Evolutionary conservation across 1,140 invertebrate species (phyloP), one percentile per base, ranked within the genome.

Genomic region (Papilio machaon): DNA sequence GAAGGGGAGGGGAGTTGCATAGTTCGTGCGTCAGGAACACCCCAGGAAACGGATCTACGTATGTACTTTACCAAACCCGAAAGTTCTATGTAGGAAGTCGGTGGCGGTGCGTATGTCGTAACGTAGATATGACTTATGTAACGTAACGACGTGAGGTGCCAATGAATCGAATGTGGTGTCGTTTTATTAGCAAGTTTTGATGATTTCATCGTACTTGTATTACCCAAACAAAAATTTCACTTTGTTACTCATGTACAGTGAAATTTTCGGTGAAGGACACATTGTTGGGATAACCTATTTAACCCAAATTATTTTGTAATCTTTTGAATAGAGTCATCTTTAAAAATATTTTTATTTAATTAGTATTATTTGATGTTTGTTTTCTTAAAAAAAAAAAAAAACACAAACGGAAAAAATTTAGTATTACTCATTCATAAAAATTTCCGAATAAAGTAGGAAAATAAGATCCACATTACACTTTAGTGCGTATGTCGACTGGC

Each of bases 71-170:
- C 86, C 85, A 92, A 92, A 90, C 85, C 82, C 89, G 86, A 91
- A 92, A 91, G 86, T 89, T 92, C 89, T 91, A 91, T 89, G 83
- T 89, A 89, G 89, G 90, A 92, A 90, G 86, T 87, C 81, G 64
- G 82, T 84, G 81, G 83, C 74, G 79, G 78, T 76, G 60, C 43
- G 87, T 58, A 58, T 78, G 74, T 82, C 0, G 82, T 86, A 87
- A 83, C 79, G 30, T 86, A 87, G 87, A 88, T 82, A 60, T 70
- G 52, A 83, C 64, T 58, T 75, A 79, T 73, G 35, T 78, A 58
- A 76, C 10, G 38, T 1, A 43, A 75, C 46, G 73, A 52, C 13
- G 64, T 64, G 60, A 64, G 10, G 64, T 15, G 64, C 4, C 6
- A 35, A 76, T 19, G 46, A 30, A 35, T 52, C 15, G 35, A 73